Evolutionary conservation across 2,888 invertebrate species (phyloP), one percentile per base, ranked within the genome.

Genomic region (Drosophila subsilvestris): DNA sequence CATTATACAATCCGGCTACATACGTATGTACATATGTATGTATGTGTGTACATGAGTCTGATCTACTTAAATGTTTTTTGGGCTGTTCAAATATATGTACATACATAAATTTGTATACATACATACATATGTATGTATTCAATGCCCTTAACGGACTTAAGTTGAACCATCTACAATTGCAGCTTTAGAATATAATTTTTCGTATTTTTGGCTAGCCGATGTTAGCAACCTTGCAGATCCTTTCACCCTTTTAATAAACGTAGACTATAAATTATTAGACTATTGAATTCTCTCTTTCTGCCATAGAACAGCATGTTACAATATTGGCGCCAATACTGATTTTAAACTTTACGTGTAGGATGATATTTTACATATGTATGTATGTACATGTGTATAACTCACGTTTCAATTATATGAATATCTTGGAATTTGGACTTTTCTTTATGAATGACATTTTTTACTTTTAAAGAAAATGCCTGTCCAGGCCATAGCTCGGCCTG

Each of bases 401-500:
- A 96, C 94, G 97, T 97, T 89, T 98, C 94, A 66, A 97, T 93
- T 3, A 98, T 95, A 74, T 96, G 91, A 60, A 98, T 95, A 83
- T 98, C 95, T 92, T 98, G 98, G 91, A 94, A 98, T 56, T 95
- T 92, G 0, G 98, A 97, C 89, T 94, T 95, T 90, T 96, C 96
- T 2, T 95, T 93, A 90, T 97, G 95, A 0, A 98, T 93, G 1
- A 98, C 93, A 80, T 96, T 93, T 51, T 96, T 95, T 0, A 98
- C 95, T 93, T 97, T 94, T 71, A 99, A 93, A 0, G 98, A 98
- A 89, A 98, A 95, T 18, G 96, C 95, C 81, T 98, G 96, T 0
- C 98, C 98, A 0, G 97, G 97, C 98, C 98, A 98, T 86, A 98
- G 93, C 47, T 96, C 95, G 66, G 96, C 95, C 89, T 96, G 97